These are phyloP conservation scores for Dicrostonyx torquatus DNA, from an alignment of 2,797 vertebrate species.

Conservation along the genomic window DNA sequence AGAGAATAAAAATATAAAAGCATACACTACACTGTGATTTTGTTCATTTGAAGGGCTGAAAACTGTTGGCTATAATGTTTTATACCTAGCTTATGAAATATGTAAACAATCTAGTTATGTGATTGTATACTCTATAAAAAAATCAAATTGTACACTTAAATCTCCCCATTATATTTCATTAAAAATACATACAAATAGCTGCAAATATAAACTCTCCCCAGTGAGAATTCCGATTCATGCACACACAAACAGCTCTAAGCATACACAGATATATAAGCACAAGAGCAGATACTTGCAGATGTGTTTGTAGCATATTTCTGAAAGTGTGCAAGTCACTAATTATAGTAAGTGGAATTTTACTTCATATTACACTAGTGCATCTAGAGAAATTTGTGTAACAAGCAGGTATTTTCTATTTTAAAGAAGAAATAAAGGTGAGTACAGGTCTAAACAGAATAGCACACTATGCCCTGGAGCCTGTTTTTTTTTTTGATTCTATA, in stretches of 20 bases:
- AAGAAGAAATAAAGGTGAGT: constrained; percentile 1
- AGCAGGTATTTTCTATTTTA: constrained; percentile 6
- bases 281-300: background rate
- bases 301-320: constrained; percentile 15
- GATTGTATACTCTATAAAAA: background rate
- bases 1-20: background rate
- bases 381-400: background rate
- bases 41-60: background rate
- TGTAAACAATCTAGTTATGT: constrained; percentile 25
- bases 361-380: background rate
- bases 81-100: background rate
- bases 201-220: background rate
- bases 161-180: background rate
- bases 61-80: background rate
- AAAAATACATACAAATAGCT: background rate
- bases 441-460: background rate
- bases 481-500: constrained; percentile 22
- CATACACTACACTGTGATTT: background rate
- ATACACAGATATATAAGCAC: background rate
- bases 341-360: background rate
- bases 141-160: background rate
- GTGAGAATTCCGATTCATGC: background rate
- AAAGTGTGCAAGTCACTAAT: background rate
- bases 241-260: background rate
- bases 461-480: background rate